Base-by-base conservation (phyloP, 2,888 invertebrate species). In the Rapana venosa region DNA sequence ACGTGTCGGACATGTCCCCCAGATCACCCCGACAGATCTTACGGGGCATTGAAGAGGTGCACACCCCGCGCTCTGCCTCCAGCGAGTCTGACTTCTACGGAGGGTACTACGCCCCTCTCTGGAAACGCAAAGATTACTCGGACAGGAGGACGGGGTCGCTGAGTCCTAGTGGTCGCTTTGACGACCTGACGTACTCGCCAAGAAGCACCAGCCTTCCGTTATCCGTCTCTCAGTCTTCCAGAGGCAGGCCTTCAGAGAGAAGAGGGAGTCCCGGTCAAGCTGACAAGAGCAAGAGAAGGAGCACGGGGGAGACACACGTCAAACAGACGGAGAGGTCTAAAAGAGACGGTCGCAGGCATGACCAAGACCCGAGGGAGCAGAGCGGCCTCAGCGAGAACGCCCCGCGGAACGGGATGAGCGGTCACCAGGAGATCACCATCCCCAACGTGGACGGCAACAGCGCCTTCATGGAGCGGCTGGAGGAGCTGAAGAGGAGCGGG, bases 1-100 rank as follows among this genome's bases (percentile, higher is more conserved):
- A 70, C 61, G 83, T 90, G 35, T 86, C 87, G 15, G 90, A 90
- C 58, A 87, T 74, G 74, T 87, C 88, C 17, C 88, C 88, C 5
- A 81, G 88, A 36, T 88, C 88, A 35, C 36, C 88, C n/a, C 17
- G 58, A 30, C 58, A 88, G 36, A 88, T 81, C 35, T 36, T 88
- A 13, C 61, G 66, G 22, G 88, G 83, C n/a, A 66, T 83, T 13
- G 83, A 79, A 61, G 66, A 66, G 20, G 35, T 36, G 26, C 81
- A 81, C 15, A 5, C 56, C 36, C 35, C 58, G 32, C 70, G 56
- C 13, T 85, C 85, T 1, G 30, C 61, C 20, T 56, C 66, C 13
- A 83, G 81, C 35, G 88, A 88, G 13, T 81, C 88, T 35, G 88
- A 88, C 36, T 35, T 79, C 36, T 83, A 81, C 56, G 58, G 81